Percentiles rank a stretch among this genome's conserved stretches.
These are phyloP conservation scores for Tachysurus fulvidraco DNA, from an alignment of 2,113 vertebrate genomes.

Conservation along the genomic window DNA sequence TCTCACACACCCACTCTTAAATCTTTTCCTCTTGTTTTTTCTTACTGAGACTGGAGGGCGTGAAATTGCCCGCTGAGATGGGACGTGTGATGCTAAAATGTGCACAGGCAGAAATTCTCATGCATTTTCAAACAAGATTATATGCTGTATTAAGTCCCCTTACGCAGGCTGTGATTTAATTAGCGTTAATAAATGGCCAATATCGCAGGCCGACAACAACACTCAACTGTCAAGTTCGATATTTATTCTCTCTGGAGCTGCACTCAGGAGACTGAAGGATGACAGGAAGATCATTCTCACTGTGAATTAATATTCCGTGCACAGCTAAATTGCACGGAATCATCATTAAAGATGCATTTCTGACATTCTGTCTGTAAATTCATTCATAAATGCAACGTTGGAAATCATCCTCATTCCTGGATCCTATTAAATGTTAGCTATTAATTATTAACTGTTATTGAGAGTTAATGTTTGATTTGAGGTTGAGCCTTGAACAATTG, in stretches of 20 bases:
- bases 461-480: neutral
- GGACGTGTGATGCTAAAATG: constrained; percentile 43
- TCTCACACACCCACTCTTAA: neutral
- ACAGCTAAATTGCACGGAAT: neutral
- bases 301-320: constrained; percentile 14
- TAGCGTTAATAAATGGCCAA: constrained; percentile 32
- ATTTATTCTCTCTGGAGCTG: constrained; percentile 25
- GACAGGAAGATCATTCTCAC: constrained; percentile 2
- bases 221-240: neutral
- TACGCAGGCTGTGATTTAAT: constrained; percentile 27
- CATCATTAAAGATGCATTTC: constrained; percentile 6
- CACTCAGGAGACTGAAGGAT: neutral
- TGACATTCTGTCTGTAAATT: neutral
- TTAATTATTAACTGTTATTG: constrained; percentile 13
- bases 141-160: constrained; percentile 7
- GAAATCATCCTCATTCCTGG: neutral
- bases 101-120: constrained; percentile 35
- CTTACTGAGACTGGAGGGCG: constrained; percentile 22
- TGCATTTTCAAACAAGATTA: constrained; percentile 44
- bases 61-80: constrained; percentile 43
- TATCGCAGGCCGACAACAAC: neutral
- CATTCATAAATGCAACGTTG: neutral
- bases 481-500: neutral
- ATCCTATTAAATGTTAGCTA: constrained; percentile 4
- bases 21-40: neutral